These are phyloP conservation scores for Polypedilum pembai DNA, from an alignment of 1,140 invertebrate genomes.

Conservation along the genomic window DNA sequence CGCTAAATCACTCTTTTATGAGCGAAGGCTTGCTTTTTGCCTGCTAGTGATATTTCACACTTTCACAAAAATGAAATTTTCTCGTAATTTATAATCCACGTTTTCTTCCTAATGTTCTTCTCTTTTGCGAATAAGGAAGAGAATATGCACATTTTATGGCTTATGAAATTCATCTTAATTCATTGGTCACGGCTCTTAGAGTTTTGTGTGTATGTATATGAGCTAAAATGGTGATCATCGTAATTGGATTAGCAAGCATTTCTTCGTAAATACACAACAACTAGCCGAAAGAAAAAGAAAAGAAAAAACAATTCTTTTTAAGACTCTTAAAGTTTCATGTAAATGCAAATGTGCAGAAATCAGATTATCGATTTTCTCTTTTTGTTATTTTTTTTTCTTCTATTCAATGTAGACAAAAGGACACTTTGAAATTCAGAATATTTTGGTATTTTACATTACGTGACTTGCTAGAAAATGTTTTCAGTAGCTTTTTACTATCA, in stretches of 20 bases:
- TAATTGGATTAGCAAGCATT: neutral
- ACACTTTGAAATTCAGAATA: too few relatives aligned
- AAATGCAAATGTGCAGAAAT: slow-evolving; percentile 21
- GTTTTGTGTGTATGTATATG: neutral
- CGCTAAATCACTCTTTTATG: neutral
- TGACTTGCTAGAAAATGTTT: too few relatives aligned
- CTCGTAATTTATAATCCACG: neutral
- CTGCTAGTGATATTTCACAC: neutral
- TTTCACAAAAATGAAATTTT: neutral
- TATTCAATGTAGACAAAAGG: neutral
- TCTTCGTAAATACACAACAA: neutral
- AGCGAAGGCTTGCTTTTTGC: neutral
- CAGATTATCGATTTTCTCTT: slow-evolving; percentile 21
- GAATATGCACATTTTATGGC: too few relatives aligned
- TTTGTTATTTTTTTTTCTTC: neutral
- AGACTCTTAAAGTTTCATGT: too few relatives aligned
- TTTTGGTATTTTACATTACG: too few relatives aligned
- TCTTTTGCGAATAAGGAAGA: too few relatives aligned
- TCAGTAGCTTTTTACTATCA: too few relatives aligned
- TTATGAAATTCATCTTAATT: too few relatives aligned
- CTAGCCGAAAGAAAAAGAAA: neutral
- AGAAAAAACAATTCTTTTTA: too few relatives aligned
- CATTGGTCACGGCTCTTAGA: too few relatives aligned
- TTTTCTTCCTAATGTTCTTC: neutral
- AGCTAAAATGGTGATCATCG: neutral